These are phyloP conservation scores for Microtus oregoni DNA, from an alignment of 2,113 vertebrate genomes.

Conservation along the genomic window DNA sequence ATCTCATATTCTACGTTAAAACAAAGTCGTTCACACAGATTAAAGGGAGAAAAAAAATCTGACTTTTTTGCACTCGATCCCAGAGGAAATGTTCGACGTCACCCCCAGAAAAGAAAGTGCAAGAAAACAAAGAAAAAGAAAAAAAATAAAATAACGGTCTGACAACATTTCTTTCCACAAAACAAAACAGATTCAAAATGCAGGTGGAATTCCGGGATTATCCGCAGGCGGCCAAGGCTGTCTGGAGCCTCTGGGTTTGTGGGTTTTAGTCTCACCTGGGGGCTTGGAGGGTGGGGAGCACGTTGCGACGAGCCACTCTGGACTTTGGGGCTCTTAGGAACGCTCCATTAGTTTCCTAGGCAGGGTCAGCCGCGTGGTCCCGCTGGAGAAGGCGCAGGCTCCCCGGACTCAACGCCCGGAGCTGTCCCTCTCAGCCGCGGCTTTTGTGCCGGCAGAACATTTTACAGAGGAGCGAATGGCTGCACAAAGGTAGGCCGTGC, in stretches of 20 bases:
- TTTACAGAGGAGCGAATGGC: constrained; percentile 68
- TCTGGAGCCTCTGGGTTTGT: neutral
- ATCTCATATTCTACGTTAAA: neutral
- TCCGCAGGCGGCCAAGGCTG: neutral
- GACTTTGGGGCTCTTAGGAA: constrained; percentile 77
- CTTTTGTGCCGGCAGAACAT: constrained; percentile 80
- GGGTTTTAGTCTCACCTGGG: constrained; percentile 83
- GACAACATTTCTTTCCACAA: constrained; percentile 35
- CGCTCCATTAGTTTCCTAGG: constrained; percentile 69
- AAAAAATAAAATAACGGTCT: neutral
- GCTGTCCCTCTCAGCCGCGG: constrained; percentile 77
- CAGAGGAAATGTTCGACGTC: constrained; percentile 50
- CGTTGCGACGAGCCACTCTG: constrained; percentile 64
- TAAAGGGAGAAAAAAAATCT: neutral
- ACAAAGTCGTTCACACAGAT: constrained; percentile 15
- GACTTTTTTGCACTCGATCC: neutral
- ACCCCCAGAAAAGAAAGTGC: constrained; percentile 55
- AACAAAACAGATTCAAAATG: constrained; percentile 26
- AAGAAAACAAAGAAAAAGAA: constrained; percentile 55
- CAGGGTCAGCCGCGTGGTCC: constrained; percentile 20
- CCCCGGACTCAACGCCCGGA: constrained; percentile 33
- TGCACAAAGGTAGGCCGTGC: constrained; percentile 81
- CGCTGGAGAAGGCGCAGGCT: constrained; percentile 61
- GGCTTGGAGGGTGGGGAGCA: constrained; percentile 73
- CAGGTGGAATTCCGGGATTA: neutral